phyloP scores from a whole-genome alignment of 2,113 vertebrate genomes.

The Trogon surrucura region DNA sequence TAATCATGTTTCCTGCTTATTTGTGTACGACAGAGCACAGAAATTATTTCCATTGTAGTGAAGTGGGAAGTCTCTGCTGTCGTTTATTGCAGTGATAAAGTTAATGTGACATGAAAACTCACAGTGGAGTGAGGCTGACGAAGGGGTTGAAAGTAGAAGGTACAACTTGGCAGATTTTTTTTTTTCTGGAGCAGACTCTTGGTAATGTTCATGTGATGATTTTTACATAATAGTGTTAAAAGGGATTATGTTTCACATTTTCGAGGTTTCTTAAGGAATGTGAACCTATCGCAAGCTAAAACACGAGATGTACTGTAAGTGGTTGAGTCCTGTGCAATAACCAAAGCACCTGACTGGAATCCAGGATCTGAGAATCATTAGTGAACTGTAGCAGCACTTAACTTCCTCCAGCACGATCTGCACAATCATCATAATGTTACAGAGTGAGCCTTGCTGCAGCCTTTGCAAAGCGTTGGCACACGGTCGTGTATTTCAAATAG shows the following conservation, averaged over 20 bases:
- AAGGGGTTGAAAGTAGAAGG: neutral
- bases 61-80: neutral
- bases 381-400: neutral
- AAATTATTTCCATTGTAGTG: slow-evolving; percentile 34
- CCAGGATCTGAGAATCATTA: neutral
- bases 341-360: neutral
- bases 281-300: neutral
- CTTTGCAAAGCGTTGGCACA: neutral
- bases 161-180: neutral
- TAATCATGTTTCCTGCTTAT: slow-evolving; percentile 36
- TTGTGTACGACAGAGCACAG: slow-evolving; percentile 43
- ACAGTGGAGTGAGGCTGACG: neutral
- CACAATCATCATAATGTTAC: neutral
- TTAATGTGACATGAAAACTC: neutral
- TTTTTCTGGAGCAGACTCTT: neutral
- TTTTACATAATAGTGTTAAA: neutral
- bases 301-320: neutral
- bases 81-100: slow-evolving; percentile 16
- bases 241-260: neutral
- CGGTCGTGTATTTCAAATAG: neutral
- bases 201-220: neutral
- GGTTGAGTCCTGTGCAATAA: neutral
- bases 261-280: neutral
- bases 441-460: neutral
- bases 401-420: neutral